Percentiles rank a stretch among this genome's conserved stretches.
These are phyloP conservation scores for Heterotis niloticus DNA, from an alignment of 2,113 vertebrate species.

Conservation along the genomic window DNA sequence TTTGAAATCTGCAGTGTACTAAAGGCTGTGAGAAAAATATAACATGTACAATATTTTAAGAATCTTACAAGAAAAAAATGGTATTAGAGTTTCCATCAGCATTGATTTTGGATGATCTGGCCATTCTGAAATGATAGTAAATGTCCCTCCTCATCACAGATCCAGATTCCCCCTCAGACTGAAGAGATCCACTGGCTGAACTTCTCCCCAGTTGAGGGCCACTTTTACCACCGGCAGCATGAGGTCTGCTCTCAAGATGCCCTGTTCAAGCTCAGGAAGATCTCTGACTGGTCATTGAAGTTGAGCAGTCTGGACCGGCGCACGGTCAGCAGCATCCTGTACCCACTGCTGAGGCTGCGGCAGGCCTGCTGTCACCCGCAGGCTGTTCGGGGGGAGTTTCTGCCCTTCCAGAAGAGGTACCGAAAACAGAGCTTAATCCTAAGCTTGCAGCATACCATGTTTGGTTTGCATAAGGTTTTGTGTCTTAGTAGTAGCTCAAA, in stretches of 20 bases:
- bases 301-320: constrained; percentile 90
- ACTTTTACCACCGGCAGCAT: constrained; percentile 96
- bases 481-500: neutral
- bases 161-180: constrained; percentile 93
- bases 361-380: constrained; percentile 98
- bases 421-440: neutral
- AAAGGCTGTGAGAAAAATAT: neutral
- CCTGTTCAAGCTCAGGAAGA: constrained; percentile 86
- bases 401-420: constrained; percentile 96
- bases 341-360: constrained; percentile 83
- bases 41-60: neutral
- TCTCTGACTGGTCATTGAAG: constrained; percentile 92
- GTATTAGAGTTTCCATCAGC: neutral
- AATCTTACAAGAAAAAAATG: no score
- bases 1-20: constrained; percentile 39
- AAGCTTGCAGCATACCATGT: neutral
- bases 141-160: constrained; percentile 58
- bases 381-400: constrained; percentile 93
- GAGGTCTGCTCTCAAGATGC: constrained; percentile 97
- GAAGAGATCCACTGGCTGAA: constrained; percentile 92
- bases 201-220: constrained; percentile 95
- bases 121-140: neutral
- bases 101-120: neutral
- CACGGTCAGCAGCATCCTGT: constrained; percentile 86
- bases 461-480: no score